Evolutionary conservation across 2,113 vertebrate species (phyloP), one percentile per base, ranked within the genome.

Genomic region (Perccottus glenii): DNA sequence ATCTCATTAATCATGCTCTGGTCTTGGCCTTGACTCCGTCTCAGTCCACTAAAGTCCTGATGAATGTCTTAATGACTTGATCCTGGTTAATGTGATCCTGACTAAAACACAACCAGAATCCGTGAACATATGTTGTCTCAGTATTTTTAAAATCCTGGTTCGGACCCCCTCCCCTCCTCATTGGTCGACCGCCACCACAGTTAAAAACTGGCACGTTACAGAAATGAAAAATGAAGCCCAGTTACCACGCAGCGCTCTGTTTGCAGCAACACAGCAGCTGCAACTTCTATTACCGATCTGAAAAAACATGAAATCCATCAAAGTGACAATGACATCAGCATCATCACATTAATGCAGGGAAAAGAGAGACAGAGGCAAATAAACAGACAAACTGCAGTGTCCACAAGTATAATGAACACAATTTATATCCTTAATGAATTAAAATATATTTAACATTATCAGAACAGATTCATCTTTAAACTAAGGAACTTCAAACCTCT

Each of bases 201-300:
- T 2, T 43, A 19, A 49, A 55, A 6, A 3, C 35, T 60, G 63
- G 51, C 33, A 35, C 46, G 47, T 27, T 1, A 12, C 0, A 59
- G 19, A 43, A 47, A 44, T 36, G 10, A 67, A 48, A 51, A 63
- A 63, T 36, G 38, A 66, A 27, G 40, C 64, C 32, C 50, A 68
- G 69, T 68, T 44, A 60, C 61, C 56, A 57, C 45, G 60, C 53
- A 60, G 53, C 38, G 38, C 38, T 74, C 44, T 53, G 53, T 68
- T 73, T 68, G n/a, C 53, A 64, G 69, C 64, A 73, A 73, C 36
- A 1, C 60, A 5, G 32, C 33, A 38, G 36, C 43, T 43, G 42
- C 19, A 38, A 32, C 9, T 55, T 61, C 36, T 57, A 8, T 49
- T 44, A 19, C 35, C 48, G 14, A n/a, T 44, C 15, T 47, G 42